phyloP scores from a whole-genome alignment of 92 coral and sea anemone species.

The Phenganax marumi region DNA sequence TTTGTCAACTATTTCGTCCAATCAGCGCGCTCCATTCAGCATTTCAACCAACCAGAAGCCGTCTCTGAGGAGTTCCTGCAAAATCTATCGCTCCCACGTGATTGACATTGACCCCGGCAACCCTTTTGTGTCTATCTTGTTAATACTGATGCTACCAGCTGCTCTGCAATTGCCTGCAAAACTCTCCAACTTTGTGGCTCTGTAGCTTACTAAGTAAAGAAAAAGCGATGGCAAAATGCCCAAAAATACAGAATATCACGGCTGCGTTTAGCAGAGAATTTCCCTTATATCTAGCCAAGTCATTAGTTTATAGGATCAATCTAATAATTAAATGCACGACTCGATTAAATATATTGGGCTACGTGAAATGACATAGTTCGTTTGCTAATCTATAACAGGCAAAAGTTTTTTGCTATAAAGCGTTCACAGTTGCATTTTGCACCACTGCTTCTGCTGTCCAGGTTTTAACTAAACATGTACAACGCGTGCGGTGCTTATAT shows the following conservation, averaged over 20 bases:
- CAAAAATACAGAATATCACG: background rate
- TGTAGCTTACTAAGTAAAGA: background rate
- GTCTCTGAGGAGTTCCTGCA: constrained; percentile 20
- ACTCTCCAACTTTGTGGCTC: background rate
- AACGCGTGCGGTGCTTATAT: no score
- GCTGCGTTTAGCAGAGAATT: background rate
- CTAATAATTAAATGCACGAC: background rate
- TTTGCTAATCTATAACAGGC: background rate
- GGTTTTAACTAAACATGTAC: background rate
- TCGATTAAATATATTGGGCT: constrained; percentile 5
- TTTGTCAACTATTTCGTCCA: background rate
- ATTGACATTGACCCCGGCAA: constrained; percentile 10
- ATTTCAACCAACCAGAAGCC: constrained; percentile 3
- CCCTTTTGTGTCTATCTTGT: background rate
- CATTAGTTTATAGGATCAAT: background rate
- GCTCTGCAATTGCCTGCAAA: background rate
- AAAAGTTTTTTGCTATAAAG: no score
- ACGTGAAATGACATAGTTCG: background rate
- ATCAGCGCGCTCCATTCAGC: background rate
- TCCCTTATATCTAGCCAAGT: background rate
- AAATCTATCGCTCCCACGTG: background rate
- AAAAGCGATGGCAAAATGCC: background rate
- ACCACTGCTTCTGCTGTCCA: background rate
- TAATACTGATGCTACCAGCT: constrained; percentile 7
- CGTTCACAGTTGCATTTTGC: background rate